Base-by-base conservation (phyloP, 2,888 invertebrate species). In the Troides aeacus region DNA sequence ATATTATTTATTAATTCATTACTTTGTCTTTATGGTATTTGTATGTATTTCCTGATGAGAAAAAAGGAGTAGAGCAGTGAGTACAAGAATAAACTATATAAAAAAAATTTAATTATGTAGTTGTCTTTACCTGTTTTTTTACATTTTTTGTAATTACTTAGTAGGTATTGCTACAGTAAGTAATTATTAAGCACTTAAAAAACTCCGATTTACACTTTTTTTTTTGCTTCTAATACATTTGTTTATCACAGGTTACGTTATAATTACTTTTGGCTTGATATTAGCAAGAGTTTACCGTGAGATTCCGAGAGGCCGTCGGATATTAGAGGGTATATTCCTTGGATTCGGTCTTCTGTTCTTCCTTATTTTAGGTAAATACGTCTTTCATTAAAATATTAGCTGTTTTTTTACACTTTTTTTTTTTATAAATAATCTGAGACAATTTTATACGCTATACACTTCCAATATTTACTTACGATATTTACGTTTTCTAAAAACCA, bases 271-370 rank as follows among this genome's bases (percentile, higher is more conserved):
- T 70, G 96, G 95, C 24, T 88, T 96, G 73, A 90, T 96, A 67
- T 82, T 96, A 72, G 96, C 94, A 21, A 93, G 95, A 36, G 83
- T 95, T 6, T 91, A 93, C 74, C 94, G 94, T 39, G 96, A 96
- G 86, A 89, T 96, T 73, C 94, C 94, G 57, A 92, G 88, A 50
- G 94, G 94, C 8, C 90, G 93, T 73, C 90, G 95, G 74, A 94
- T 94, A 68, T 87, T 95, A 79, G 96, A 96, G 82, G 92, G 94
- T n/a, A 93, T 95, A 71, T 88, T 96, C 64, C 92, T 96, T n/a
- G 95, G 95, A 15, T 86, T 96, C 68, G 96, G 96, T 6, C 93
- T 95, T 72, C 86, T 96, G 73, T 92, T 96, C 76, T 96, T 96
- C 82, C 92, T 95, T 61, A 90, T 95, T 66, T 89, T 96, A 76